Base-by-base conservation (phyloP, 2,888 invertebrate genomes). In the Rhogogaster chlorosoma region DNA sequence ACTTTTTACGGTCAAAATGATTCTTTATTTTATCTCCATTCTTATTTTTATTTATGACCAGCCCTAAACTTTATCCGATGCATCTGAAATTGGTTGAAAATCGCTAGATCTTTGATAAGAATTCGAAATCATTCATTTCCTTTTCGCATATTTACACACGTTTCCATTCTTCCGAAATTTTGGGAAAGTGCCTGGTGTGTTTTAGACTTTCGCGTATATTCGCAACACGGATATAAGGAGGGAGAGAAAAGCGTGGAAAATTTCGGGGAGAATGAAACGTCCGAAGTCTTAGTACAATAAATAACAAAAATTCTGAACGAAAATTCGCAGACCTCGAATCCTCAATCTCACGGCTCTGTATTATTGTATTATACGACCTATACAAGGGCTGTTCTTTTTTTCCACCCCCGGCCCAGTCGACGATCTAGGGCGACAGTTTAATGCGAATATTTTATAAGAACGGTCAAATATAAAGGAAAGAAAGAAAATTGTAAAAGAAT, bases 271-370 rank as follows among this genome's bases (percentile, higher is more conserved):
- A 18, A 45, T 75, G 1, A 77, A 26, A 45, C 29, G 2, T 29
- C 77, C 26, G n/a, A 49, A 53, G 18, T 29, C 18, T 32, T 18
- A 4, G 5, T 26, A n/a, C 32, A 5, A 53, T 53, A 32, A 77
- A 77, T 77, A 53, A 77, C 49, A 18, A 15, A 32, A 2, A 18
- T 18, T 49, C 29, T 32, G 29, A 49, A 53, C 77, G 29, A 38
- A 53, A 77, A 77, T 77, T 53, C 53, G 29, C 77, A 38, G 53
- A 77, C 77, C 53, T 77, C 49, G 49, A 77, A 49, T 77, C 77
- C 77, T 77, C 77, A 32, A 77, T 77, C 45, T 77, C 77, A 77
- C 9, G 53, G 45, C 32, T 77, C 77, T 77, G 49, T 49, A 49
- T 77, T 49, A 77, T 53, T 53, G 77, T 77, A 77, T 32, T 49